A percentile compares a stretch with the other conserved stretches of the same genome.
phyloP scores from a whole-genome alignment of 2,113 vertebrate genomes.

The Castor canadensis region DNA sequence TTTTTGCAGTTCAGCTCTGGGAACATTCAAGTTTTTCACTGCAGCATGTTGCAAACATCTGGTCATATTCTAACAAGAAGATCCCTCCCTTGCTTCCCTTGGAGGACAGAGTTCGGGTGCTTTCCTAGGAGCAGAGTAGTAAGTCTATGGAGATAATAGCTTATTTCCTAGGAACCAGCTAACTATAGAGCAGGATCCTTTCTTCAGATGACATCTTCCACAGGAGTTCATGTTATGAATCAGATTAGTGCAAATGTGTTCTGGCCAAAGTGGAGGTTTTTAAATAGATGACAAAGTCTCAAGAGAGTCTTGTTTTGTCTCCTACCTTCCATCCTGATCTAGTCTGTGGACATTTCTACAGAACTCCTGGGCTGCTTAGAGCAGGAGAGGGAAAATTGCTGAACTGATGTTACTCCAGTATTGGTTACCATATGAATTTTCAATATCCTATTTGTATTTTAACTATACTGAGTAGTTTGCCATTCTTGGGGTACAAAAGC shows the following conservation, averaged over 20 bases:
- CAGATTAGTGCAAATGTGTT: not conserved
- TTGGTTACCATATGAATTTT: not conserved
- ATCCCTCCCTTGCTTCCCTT: not conserved
- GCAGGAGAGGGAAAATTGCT: not conserved
- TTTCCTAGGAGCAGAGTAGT: not conserved
- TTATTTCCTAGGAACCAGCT: not conserved
- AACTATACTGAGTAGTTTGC: not conserved
- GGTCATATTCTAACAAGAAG: not conserved
- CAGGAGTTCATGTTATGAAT: not conserved
- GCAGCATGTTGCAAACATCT: constrained; percentile 25
- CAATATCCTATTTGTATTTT: not conserved
- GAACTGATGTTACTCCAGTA: not conserved
- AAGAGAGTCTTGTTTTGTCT: not conserved
- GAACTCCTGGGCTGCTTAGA: not conserved
- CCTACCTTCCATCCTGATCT: not conserved
- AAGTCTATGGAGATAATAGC: not conserved
- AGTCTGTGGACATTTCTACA: not conserved
- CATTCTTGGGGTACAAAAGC: not conserved
- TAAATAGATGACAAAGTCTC: not conserved
- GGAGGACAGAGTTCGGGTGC: not conserved
- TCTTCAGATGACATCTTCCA: not conserved
- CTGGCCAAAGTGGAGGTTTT: not conserved
- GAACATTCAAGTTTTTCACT: not conserved
- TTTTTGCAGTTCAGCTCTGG: not conserved
- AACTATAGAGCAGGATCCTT: not conserved